phyloP scores from a whole-genome alignment of 1,140 invertebrate genomes.

The Eulimnadia texana region DNA sequence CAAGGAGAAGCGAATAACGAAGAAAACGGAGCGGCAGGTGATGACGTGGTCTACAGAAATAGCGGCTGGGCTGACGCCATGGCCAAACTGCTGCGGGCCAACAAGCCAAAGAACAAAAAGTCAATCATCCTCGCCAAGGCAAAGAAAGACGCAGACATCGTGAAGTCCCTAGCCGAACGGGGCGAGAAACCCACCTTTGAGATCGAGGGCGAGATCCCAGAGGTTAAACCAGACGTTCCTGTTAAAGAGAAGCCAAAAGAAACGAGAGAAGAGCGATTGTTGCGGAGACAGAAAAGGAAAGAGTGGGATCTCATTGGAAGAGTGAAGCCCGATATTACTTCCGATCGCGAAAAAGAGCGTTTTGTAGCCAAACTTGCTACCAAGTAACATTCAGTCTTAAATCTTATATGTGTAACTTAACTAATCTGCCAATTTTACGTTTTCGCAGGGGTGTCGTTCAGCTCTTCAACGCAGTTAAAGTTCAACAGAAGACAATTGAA shows the following conservation, averaged over 20 bases:
- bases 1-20: too few species aligned
- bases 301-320: slow-evolving; percentile 44
- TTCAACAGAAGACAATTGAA: slow-evolving; percentile 64
- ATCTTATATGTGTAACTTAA: neutral
- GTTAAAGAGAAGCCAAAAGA: slow-evolving; percentile 25
- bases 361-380: slow-evolving; percentile 67
- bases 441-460: slow-evolving; percentile 68
- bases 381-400: slow-evolving; percentile 29
- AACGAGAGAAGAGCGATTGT: slow-evolving; percentile 17
- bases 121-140: slow-evolving; percentile 44
- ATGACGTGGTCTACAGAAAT: slow-evolving; percentile 24
- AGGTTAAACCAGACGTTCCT: slow-evolving; percentile 21
- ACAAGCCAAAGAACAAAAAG: slow-evolving; percentile 57
- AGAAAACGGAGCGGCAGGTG: neutral
- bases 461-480: slow-evolving; percentile 74
- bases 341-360: slow-evolving; percentile 52
- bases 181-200: slow-evolving; percentile 22
- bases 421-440: slow-evolving; percentile 4
- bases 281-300: slow-evolving; percentile 13
- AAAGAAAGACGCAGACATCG: slow-evolving; percentile 29
- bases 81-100: slow-evolving; percentile 49
- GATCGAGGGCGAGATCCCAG: slow-evolving; percentile 16
- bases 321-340: slow-evolving; percentile 53
- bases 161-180: slow-evolving; percentile 11
- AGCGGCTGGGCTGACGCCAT: slow-evolving; percentile 35